These are phyloP conservation scores for Heteronetta atricapilla DNA, from an alignment of 2,113 vertebrate genomes.

Conservation along the genomic window DNA sequence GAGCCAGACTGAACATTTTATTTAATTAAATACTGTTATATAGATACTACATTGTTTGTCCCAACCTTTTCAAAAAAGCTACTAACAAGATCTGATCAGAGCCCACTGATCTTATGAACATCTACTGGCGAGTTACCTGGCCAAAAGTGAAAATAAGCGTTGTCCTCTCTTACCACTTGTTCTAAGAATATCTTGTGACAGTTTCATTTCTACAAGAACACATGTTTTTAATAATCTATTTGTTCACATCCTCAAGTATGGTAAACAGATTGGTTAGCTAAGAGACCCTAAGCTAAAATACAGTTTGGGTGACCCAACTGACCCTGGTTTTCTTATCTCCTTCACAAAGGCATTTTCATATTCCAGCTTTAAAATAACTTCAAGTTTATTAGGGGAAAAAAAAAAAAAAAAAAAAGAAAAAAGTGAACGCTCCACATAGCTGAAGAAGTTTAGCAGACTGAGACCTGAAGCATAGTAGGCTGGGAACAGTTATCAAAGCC, in stretches of 20 bases:
- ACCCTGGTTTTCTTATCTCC: not conserved
- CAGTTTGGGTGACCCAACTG: not conserved
- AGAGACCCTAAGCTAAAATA: not conserved
- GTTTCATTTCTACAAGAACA: not conserved
- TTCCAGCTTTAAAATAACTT: not conserved
- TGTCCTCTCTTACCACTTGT: not conserved
- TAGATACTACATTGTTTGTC: not conserved
- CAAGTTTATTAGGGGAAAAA: not conserved
- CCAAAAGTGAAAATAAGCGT: not conserved
- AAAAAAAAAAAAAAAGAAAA: too few species aligned
- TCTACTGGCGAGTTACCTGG: not conserved
- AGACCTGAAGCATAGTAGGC: not conserved
- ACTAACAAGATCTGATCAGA: not conserved
- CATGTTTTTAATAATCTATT: not conserved
- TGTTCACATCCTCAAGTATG: not conserved
- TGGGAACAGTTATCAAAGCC: not conserved
- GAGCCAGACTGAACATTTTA: not conserved
- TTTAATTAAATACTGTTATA: not conserved
- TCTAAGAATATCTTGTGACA: not conserved
- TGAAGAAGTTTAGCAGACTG: not conserved
- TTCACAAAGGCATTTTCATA: not conserved
- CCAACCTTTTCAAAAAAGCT: not conserved
- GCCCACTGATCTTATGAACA: not conserved
- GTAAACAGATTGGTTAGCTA: not conserved
- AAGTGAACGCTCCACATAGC: not conserved